A percentile compares a stretch with the other conserved stretches of the same genome.
phyloP scores from a whole-genome alignment of 2,888 invertebrate species.

The Drosophila percnosoma region DNA sequence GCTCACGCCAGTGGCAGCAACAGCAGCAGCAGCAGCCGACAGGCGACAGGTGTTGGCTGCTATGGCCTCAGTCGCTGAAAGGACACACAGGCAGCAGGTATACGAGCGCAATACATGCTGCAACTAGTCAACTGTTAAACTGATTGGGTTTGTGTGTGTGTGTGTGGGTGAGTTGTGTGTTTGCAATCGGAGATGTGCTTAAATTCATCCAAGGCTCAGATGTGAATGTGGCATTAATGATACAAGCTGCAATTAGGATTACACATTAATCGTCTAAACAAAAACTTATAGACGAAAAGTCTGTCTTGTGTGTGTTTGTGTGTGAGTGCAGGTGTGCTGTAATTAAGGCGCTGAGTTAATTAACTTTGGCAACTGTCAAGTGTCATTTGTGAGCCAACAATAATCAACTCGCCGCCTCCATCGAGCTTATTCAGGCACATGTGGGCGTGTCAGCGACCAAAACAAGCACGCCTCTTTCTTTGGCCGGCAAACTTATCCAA shows the following conservation, averaged over 20 bases:
- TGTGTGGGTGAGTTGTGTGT: conserved; percentile 29
- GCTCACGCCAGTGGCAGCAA: conserved; percentile 32
- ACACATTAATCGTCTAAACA: background rate
- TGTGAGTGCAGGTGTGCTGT: conserved; percentile 3
- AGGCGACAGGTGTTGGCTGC: conserved; percentile 76
- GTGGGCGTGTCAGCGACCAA: conserved; percentile 17
- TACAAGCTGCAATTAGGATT: conserved; percentile 12
- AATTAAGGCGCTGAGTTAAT: conserved; percentile 55
- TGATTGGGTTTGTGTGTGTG: conserved; percentile 1
- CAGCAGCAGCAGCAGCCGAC: conserved; percentile 13
- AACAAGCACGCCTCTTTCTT: conserved; percentile 4
- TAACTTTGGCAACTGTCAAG: conserved; percentile 52
- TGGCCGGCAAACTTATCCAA: conserved; percentile 32
- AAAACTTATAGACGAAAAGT: conserved; percentile 6
- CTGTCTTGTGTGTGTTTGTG: background rate
- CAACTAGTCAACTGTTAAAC: conserved; percentile 1
- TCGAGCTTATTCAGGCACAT: conserved; percentile 1
- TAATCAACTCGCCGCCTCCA: conserved; percentile 25
- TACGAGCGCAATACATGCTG: conserved; percentile 18
- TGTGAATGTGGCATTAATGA: conserved; percentile 6
- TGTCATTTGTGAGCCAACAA: conserved; percentile 41
- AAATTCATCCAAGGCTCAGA: conserved; percentile 15
- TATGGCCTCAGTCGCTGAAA: conserved; percentile 62
- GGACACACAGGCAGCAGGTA: conserved; percentile 76
- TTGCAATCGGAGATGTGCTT: conserved; percentile 21